Evolutionary conservation across 2,888 invertebrate genomes (phyloP), one percentile per base, ranked within the genome.

Genomic region (Mythimna albipuncta): DNA sequence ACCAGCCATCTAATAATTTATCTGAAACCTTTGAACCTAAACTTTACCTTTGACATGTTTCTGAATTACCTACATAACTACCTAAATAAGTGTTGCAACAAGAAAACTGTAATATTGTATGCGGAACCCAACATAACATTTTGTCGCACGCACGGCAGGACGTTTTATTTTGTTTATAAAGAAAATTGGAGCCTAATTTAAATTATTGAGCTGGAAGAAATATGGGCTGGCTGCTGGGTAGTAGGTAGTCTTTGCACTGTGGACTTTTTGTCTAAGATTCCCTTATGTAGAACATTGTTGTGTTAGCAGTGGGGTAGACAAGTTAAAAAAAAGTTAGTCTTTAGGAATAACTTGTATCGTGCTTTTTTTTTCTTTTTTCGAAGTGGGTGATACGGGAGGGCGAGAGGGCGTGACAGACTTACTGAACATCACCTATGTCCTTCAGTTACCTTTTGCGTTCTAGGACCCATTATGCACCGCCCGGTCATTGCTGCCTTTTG

Each of bases 101-200:
- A 13, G 3, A 6, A 47, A 1, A 64, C 16, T 6, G 21, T 62
- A 47, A 54, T 41, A 38, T 19, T 13, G 0, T 21, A 6, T 65
- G 6, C 72, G 50, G 82, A 78, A 79, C 78, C 79, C 72, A 47
- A 52, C 2, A 21, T 6, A 32, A 19, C 26, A 35, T 38, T 10
- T 38, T 35, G 65, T 59, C 32, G 77, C 32, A 78, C 72, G 72
- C 58, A 71, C 54, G 10, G 71, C 50, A 54, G 47, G 41, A 41
- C 50, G 26, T 59, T 72, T 85, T 72, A 54, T 72, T 81, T 71
- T 81, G 58, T 73, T 72, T 75, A 78, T 83, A 71, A 81, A 13
- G 58, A 84, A 86, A 84, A 84, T 84, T 82, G 70, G 67, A 79
- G 65, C 54, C 68, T 77, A 83, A 83, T 86, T 85, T 85, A 86